These are phyloP conservation scores for Diuraphis noxia DNA, from an alignment of 1,140 invertebrate genomes.

Conservation along the genomic window DNA sequence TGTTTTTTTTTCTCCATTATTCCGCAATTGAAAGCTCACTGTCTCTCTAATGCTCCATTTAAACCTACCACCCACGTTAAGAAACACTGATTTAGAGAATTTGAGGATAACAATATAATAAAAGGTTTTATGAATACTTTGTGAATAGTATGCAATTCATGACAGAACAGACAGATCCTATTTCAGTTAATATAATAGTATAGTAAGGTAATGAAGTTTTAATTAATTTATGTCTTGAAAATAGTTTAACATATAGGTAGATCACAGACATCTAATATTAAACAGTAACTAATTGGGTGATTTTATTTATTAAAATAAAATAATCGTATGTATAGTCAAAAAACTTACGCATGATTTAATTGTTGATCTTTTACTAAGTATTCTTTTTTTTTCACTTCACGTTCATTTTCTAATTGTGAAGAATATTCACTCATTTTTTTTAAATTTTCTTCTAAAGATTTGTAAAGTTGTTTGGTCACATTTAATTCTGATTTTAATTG, in stretches of 20 bases:
- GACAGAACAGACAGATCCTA: not conserved
- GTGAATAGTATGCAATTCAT: no score
- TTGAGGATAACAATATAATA: not conserved
- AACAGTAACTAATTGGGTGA: not conserved
- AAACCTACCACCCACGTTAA: no score
- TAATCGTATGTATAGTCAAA: not conserved
- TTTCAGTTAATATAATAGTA: not conserved
- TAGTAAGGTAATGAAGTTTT: not conserved
- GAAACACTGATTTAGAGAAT: not conserved
- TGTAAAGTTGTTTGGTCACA: conserved; percentile 46
- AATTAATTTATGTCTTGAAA: not conserved
- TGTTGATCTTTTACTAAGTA: conserved; percentile 42
- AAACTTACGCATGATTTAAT: conserved; percentile 22
- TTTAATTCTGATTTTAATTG: conserved; percentile 47
- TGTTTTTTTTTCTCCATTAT: no score
- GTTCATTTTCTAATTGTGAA: conserved; percentile 40
- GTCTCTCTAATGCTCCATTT: no score
- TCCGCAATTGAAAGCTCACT: no score
- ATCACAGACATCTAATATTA: not conserved
- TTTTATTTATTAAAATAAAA: not conserved
- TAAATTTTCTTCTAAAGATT: conserved; percentile 46
- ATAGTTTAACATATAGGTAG: not conserved
- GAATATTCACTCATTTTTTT: conserved; percentile 52
- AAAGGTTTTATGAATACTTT: not conserved
- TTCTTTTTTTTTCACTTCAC: conserved; percentile 33